Evolutionary conservation across 2,797 vertebrate genomes (phyloP).

Genomic region (Potorous gilbertii): DNA sequence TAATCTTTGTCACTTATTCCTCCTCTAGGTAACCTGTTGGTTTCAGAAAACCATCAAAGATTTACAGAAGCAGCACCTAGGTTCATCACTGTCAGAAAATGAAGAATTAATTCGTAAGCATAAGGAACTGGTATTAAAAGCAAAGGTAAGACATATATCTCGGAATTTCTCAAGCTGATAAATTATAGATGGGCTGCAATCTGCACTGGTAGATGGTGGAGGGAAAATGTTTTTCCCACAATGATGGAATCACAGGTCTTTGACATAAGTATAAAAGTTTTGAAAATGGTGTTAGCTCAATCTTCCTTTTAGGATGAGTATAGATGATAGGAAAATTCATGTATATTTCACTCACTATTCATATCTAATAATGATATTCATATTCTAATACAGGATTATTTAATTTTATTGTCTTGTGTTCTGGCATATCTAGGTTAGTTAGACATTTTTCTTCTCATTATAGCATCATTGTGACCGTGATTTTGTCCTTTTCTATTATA

Average conservation of each 20-base stretch:
- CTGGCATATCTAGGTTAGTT: neutral
- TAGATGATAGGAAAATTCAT: neutral
- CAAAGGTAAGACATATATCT: slow-evolving; percentile 84
- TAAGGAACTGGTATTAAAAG: slow-evolving; percentile 85
- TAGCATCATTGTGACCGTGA: neutral
- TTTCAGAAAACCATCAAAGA: slow-evolving; percentile 85
- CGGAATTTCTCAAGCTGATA: neutral
- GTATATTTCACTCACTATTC: neutral
- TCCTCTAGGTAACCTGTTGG: slow-evolving; percentile 87
- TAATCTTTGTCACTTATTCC: slow-evolving; percentile 45
- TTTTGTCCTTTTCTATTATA: neutral
- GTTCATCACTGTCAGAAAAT: slow-evolving; percentile 88
- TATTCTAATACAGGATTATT: neutral
- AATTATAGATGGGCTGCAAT: neutral
- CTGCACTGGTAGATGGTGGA: neutral
- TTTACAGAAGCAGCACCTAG: slow-evolving; percentile 85
- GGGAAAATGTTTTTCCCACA: neutral
- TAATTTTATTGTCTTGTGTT: neutral
- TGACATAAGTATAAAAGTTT: neutral
- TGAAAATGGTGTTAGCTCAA: neutral
- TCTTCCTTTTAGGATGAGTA: neutral
- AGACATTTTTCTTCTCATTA: neutral
- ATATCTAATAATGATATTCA: neutral
- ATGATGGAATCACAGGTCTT: neutral
- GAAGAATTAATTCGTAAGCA: slow-evolving; percentile 87